These are phyloP conservation scores for Dendrolimus pini DNA, from an alignment of 2,888 invertebrate genomes.

Conservation along the genomic window DNA sequence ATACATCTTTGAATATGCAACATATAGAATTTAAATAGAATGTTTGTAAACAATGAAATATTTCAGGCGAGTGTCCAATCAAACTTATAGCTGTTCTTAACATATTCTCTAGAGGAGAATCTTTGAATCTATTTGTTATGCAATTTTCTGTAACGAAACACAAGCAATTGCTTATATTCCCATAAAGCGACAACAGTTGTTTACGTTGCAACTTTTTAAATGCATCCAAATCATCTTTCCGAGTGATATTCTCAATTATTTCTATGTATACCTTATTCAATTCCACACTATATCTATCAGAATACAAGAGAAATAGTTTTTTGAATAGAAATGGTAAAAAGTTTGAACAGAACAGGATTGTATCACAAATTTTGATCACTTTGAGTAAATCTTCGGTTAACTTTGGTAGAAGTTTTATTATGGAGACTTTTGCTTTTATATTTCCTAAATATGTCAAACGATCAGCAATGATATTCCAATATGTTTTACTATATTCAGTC, in stretches of 20 bases:
- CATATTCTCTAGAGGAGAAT: constrained; percentile 23
- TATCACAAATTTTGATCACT: constrained; percentile 43
- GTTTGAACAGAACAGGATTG: constrained; percentile 38
- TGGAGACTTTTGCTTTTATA: constrained; percentile 32
- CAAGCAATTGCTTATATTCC: constrained; percentile 49
- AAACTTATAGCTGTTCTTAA: constrained; percentile 29
- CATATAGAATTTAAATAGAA: constrained; percentile 46
- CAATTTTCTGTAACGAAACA: constrained; percentile 47
- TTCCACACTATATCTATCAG: constrained; percentile 26
- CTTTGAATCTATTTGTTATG: constrained; percentile 32
- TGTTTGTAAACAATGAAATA: constrained; percentile 49
- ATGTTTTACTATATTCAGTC: constrained; percentile 49
- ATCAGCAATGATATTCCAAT: constrained; percentile 56
- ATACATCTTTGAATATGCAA: constrained; percentile 32
- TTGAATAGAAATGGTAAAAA: constrained; percentile 44
- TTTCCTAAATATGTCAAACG: constrained; percentile 47
- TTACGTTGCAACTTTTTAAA: constrained; percentile 35
- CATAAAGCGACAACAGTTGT: constrained; percentile 36
- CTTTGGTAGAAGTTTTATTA: constrained; percentile 46
- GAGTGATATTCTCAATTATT: constrained; percentile 36
- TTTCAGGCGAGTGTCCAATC: constrained; percentile 33
- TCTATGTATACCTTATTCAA: constrained; percentile 29
- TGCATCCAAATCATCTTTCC: constrained; percentile 28
- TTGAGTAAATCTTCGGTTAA: constrained; percentile 41
- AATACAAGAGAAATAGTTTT: constrained; percentile 45